Conservation (phyloP, 2,113 vertebrate genomes). For the Ranitomeya variabilis region DNA sequence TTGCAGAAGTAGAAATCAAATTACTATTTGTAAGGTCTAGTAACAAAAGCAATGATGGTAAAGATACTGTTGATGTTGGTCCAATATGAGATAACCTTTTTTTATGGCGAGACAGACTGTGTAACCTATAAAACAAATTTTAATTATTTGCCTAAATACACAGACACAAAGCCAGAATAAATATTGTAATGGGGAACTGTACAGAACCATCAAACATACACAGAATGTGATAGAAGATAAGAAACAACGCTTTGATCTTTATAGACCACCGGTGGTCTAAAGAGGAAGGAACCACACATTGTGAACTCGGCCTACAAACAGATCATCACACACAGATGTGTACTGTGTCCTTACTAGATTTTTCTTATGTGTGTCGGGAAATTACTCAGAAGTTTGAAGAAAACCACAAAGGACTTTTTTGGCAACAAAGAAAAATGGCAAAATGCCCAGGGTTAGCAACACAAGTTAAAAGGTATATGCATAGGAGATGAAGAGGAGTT, state of each 20-base stretch:
- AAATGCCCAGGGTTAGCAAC: conserved; percentile 35
- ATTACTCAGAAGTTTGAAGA: conserved; percentile 52
- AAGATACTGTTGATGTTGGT: background rate
- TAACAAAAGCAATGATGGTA: background rate
- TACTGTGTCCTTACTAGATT: conserved; percentile 23
- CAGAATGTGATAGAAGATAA: conserved; percentile 39
- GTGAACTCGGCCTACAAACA: conserved; percentile 12
- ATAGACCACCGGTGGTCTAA: conserved; percentile 33
- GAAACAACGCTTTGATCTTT: conserved; percentile 31
- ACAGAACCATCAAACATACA: conserved; percentile 17
- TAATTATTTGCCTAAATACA: conserved; percentile 38
- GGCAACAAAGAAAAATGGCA: conserved; percentile 47
- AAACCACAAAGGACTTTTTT: conserved; percentile 49
- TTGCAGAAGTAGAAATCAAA: background rate
- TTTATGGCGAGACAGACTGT: background rate
- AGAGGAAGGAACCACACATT: conserved; percentile 44
- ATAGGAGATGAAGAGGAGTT: conserved; percentile 21
- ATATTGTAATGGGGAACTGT: conserved; percentile 29
- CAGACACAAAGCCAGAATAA: conserved; percentile 38
- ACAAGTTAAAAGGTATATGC: conserved; percentile 40
- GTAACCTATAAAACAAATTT: background rate
- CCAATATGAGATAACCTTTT: background rate
- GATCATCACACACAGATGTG: conserved; percentile 44
- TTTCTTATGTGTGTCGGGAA: conserved; percentile 49
- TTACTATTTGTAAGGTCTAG: background rate